Percentiles rank a stretch among this genome's conserved stretches.
These are phyloP conservation scores for Lamprotornis superbus DNA, from an alignment of 2,113 vertebrate species.

Conservation along the genomic window DNA sequence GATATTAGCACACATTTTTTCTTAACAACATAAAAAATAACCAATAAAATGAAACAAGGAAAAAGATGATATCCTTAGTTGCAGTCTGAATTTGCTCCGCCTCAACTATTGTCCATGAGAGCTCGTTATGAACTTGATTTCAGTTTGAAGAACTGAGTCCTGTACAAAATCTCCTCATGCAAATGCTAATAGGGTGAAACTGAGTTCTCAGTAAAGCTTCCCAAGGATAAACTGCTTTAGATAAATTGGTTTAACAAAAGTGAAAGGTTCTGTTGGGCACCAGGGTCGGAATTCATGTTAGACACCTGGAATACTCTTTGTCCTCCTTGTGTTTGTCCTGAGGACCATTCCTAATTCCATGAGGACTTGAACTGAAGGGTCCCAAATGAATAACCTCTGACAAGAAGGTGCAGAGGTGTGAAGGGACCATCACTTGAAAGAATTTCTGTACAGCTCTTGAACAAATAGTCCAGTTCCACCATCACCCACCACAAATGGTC, in stretches of 20 bases:
- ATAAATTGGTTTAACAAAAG: background rate
- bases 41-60: background rate
- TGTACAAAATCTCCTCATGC: background rate
- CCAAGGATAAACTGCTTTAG: background rate
- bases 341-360: background rate
- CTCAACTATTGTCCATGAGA: background rate
- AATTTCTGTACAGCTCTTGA: background rate
- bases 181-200: background rate
- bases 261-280: background rate
- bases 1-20: background rate
- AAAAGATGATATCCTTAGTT: background rate
- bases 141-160: background rate
- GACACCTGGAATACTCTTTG: rapidly evolving
- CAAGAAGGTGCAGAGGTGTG: background rate
- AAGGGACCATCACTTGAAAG: background rate
- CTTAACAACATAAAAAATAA: background rate
- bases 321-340: rapidly evolving
- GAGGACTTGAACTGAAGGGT: background rate
- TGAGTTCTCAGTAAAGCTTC: background rate
- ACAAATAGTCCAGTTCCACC: background rate
- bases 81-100: background rate
- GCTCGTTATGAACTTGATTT: background rate
- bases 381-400: background rate
- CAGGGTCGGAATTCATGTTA: rapidly evolving
- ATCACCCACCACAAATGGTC: background rate